Evolutionary conservation across 2,797 vertebrate species (phyloP).

Genomic region (Cephalopachus bancanus): DNA sequence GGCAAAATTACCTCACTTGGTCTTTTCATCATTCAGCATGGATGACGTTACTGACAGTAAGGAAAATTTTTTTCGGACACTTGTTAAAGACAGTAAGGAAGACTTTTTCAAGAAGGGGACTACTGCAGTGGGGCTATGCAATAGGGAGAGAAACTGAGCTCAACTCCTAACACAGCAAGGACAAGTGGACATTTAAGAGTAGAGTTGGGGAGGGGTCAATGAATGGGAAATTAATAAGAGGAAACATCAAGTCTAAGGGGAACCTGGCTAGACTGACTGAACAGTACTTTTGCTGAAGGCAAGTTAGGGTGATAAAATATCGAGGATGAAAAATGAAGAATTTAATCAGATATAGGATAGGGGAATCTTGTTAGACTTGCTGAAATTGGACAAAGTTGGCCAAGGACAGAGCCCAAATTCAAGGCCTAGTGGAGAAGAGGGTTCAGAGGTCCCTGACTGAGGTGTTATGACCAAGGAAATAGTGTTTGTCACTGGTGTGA

Average conservation of each 20-base stretch:
- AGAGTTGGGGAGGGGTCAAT: neutral
- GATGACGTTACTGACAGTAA: neutral
- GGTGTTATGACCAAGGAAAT: neutral
- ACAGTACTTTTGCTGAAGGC: neutral
- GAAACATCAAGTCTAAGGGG: neutral
- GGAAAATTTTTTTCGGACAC: neutral
- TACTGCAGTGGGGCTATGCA: neutral
- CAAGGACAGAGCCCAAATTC: neutral
- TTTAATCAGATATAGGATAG: neutral
- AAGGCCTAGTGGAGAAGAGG: neutral
- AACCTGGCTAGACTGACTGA: neutral
- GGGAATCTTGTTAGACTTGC: neutral
- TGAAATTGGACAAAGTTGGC: neutral
- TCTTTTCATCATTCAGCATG: slow-evolving; percentile 21
- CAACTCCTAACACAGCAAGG: neutral
- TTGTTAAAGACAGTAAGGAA: neutral
- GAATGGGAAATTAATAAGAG: neutral
- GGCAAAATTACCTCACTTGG: neutral
- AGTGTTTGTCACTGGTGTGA: neutral
- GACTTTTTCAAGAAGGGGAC: neutral
- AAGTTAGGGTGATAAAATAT: neutral
- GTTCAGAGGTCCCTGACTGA: neutral
- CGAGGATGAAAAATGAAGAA: neutral
- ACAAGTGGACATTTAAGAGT: neutral
- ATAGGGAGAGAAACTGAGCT: neutral